A percentile compares a stretch with the other conserved stretches of the same genome.
Conservation (phyloP, 2,888 invertebrate genomes). For the Horisme vitalbata region DNA sequence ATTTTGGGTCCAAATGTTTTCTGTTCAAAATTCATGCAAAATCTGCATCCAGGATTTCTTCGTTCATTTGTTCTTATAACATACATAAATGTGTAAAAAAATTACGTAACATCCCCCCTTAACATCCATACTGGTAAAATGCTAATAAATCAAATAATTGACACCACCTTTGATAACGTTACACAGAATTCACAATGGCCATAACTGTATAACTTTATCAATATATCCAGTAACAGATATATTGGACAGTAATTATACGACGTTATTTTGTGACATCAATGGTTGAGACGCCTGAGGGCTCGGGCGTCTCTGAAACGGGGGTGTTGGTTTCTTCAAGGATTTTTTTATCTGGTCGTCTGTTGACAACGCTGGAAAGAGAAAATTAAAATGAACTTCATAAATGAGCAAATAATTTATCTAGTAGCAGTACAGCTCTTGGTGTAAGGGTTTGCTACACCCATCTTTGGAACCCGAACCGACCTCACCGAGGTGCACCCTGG, state of each 20-base stretch:
- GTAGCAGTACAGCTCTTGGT: no score
- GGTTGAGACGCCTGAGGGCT: slow-evolving; percentile 61
- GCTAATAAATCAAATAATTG: slow-evolving; percentile 14
- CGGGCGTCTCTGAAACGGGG: slow-evolving; percentile 55
- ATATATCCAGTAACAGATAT: background rate
- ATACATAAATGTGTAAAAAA: slow-evolving; percentile 2
- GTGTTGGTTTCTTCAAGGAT: slow-evolving; percentile 62
- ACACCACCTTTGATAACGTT: slow-evolving; percentile 5
- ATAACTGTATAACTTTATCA: background rate
- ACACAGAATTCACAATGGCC: slow-evolving; percentile 19
- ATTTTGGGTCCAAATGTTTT: slow-evolving; percentile 15
- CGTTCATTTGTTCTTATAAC: slow-evolving; percentile 16
- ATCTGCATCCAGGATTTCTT: background rate
- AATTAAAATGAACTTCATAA: no score
- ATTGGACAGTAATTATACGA: background rate
- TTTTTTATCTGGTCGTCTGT: slow-evolving; percentile 66
- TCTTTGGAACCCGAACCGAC: no score
- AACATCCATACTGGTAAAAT: slow-evolving; percentile 25
- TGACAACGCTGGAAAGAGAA: slow-evolving; percentile 54
- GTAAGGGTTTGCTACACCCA: no score
- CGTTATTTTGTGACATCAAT: slow-evolving; percentile 52
- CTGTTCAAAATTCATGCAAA: slow-evolving; percentile 17
- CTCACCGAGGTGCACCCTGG: no score
- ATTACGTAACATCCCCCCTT: slow-evolving; percentile 13
- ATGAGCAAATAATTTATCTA: no score